Base-by-base conservation (phyloP, 2,113 vertebrate genomes). In the Hemiprocne comata region DNA sequence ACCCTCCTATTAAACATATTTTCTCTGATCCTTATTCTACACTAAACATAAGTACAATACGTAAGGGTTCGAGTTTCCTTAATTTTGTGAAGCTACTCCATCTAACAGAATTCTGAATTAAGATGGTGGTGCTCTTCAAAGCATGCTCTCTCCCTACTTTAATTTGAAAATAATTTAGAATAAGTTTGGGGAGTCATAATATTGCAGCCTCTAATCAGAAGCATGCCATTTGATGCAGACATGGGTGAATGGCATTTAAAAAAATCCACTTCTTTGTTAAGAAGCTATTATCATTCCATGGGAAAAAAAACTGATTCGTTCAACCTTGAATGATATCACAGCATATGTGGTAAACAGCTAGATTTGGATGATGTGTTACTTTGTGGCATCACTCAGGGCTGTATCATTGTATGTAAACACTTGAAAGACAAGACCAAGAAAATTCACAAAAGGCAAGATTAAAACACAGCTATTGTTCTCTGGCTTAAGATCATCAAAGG, bases 361-460 rank as follows among this genome's bases (percentile, higher is more conserved):
- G 71, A 91, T 85, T 85, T 88, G 78, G 69, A 85, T 93, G 89
- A 85, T 91, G 76, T 85, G 78, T 91, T 94, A 84, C 51, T 94
- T 94, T 89, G 91, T 87, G 94, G 82, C 66, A 81, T 95, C 93
- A 91, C n/a, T 95, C 50, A 77, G 66, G 61, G 71, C 83, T 89
- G 76, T 90, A 82, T 88, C 71, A 23, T 46, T 93, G 74, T 89
- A 72, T 84, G 65, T 93, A 95, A 96, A 94, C n/a, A 61, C 38
- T 95, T 96, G 73, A 95, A 97, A 94, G 90, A 82, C 92, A 94
- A 92, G 75, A 82, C 26, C 50, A 87, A 78, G 85, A 78, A 95
- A 94, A 94, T 83, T 97, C 72, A 86, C 88, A 92, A 95, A 97
- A 94, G 85, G 46, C 64, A 86, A 95, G 94, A 97, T 95, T 97